These are phyloP conservation scores for Spinus olivaceus DNA, from an alignment of 2,797 vertebrate species.

Conservation along the genomic window DNA sequence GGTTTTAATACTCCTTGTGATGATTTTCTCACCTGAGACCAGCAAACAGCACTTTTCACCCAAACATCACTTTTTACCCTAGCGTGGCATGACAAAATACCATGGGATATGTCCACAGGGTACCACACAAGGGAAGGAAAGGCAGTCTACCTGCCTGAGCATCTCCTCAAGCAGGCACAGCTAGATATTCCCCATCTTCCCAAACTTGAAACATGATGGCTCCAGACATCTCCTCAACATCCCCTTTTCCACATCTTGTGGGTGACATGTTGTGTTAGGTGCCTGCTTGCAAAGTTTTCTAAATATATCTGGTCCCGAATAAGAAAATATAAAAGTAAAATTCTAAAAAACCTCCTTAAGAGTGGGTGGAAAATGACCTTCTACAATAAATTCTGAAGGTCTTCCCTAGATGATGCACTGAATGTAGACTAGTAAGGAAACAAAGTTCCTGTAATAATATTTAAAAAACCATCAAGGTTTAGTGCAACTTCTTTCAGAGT, in stretches of 20 bases:
- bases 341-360: neutral
- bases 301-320: neutral
- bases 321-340: neutral
- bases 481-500: constrained; percentile 5
- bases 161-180: neutral
- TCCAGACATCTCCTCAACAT: neutral
- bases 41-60: neutral
- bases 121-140: neutral
- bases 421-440: neutral
- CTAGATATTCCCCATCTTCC: neutral
- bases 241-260: neutral
- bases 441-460: neutral
- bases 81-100: neutral
- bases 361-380: neutral
- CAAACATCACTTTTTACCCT: neutral
- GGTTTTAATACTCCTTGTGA: neutral
- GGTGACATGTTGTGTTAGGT: accelerated
- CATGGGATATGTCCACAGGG: accelerated
- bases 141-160: neutral
- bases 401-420: neutral
- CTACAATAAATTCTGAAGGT: neutral
- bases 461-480: neutral
- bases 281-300: neutral
- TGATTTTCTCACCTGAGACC: neutral
- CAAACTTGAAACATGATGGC: neutral